These are phyloP conservation scores for Drosophila leonis DNA, from an alignment of 2,888 invertebrate genomes.

Conservation along the genomic window DNA sequence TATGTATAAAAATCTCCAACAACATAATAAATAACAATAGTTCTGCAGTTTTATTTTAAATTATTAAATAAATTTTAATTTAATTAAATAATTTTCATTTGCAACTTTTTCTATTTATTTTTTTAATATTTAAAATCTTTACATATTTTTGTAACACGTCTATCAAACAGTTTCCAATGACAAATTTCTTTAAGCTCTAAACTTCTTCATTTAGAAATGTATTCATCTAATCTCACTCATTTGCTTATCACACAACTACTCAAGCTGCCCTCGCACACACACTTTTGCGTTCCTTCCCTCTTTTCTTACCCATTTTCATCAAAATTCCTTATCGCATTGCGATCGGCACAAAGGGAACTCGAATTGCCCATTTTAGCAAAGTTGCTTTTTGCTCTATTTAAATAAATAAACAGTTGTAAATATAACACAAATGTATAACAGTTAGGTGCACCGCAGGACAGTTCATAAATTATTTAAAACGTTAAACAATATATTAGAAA, in stretches of 20 bases:
- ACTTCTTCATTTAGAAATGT: too few species aligned
- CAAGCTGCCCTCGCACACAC: not conserved
- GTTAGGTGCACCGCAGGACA: constrained; percentile 2
- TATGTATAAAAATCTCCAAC: too few species aligned
- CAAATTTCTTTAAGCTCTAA: too few species aligned
- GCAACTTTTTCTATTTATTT: too few species aligned
- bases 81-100: too few species aligned
- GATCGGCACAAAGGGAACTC: constrained; percentile 84
- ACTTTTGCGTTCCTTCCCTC: constrained; percentile 2
- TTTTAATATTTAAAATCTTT: too few species aligned
- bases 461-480: constrained; percentile 24
- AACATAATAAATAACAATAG: too few species aligned
- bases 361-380: constrained; percentile 83
- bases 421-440: constrained; percentile 11
- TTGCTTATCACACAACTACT: not conserved
- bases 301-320: constrained; percentile 82
- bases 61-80: too few species aligned
- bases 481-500: not conserved
- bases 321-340: constrained; percentile 76
- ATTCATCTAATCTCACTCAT: too few species aligned
- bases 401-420: constrained; percentile 1
- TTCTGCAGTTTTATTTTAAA: too few species aligned
- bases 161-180: too few species aligned
- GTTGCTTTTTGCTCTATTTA: not conserved
- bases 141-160: too few species aligned